These are phyloP conservation scores for Pherbina coryleti DNA, from an alignment of 2,888 invertebrate genomes.

Conservation along the genomic window DNA sequence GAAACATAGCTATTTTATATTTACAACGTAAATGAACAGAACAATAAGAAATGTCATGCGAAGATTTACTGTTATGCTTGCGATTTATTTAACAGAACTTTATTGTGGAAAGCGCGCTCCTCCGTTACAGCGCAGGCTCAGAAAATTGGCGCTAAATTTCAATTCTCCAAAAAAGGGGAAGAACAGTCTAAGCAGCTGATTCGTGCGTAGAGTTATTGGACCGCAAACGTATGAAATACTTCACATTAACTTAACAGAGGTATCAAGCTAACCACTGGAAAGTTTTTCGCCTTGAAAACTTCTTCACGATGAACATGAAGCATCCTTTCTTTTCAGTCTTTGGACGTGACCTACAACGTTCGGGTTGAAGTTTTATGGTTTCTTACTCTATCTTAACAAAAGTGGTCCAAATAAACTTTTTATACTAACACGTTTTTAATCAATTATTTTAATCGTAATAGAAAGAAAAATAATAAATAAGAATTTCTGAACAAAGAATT, in stretches of 20 bases:
- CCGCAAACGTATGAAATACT: neutral
- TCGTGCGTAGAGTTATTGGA: neutral
- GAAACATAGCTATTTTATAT: too few relatives aligned
- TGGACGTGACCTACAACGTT: constrained; percentile 31
- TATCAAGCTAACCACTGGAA: constrained; percentile 4
- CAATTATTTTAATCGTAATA: neutral
- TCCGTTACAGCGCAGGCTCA: neutral
- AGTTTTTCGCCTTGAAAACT: constrained; percentile 8
- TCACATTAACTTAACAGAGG: neutral
- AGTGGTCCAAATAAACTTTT: constrained; percentile 32
- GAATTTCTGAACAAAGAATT: too few relatives aligned
- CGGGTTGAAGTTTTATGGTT: constrained; percentile 27
- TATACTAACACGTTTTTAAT: constrained; percentile 10
- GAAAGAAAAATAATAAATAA: too few relatives aligned
- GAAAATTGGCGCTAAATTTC: neutral
- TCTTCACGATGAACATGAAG: neutral
- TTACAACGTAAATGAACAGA: too few relatives aligned
- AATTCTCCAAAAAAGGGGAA: neutral
- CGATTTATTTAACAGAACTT: neutral
- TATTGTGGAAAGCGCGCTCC: neutral
- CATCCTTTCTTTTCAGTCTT: constrained; percentile 28
- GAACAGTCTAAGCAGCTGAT: neutral
- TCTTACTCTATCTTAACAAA: constrained; percentile 23
- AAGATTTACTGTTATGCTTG: neutral
- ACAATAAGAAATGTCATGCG: neutral